A percentile compares a stretch with the other conserved stretches of the same genome.
Evolutionary conservation across 2,113 vertebrate genomes (phyloP).

Genomic region (Oreocharis arfaki): DNA sequence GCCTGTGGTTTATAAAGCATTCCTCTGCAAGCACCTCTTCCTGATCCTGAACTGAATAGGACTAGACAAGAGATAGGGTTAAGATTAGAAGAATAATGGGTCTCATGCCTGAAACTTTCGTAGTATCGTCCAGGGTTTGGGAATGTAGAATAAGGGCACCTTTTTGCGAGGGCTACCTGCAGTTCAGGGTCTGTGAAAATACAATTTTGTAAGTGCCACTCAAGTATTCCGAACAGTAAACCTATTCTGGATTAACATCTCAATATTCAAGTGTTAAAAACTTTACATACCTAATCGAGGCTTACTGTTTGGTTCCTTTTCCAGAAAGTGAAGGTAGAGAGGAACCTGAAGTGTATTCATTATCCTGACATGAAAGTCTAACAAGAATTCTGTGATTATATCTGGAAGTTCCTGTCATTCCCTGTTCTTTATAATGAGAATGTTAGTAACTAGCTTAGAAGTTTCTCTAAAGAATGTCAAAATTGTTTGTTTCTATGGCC

Average conservation of each 20-base stretch:
- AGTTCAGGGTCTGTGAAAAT: not conserved
- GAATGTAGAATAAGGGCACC: not conserved
- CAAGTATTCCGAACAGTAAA: not conserved
- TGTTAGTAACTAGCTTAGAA: not conserved
- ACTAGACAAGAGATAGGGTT: not conserved
- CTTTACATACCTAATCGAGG: not conserved
- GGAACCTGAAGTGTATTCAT: not conserved
- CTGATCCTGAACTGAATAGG: not conserved
- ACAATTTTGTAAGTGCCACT: not conserved
- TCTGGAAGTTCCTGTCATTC: not conserved
- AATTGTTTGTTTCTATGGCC: not conserved
- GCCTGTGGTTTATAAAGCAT: not conserved
- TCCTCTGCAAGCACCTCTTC: not conserved
- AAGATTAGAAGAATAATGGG: not conserved
- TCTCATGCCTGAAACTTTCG: not conserved
- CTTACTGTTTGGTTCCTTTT: not conserved
- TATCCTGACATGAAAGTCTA: not conserved
- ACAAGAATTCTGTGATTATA: not conserved
- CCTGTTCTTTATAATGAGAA: not conserved
- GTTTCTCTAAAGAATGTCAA: not conserved
- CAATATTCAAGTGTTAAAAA: not conserved
- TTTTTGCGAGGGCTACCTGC: not conserved
- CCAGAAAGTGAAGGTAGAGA: not conserved
- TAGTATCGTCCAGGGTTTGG: not conserved
- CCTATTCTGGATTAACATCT: not conserved